Evolutionary conservation across 2,113 vertebrate genomes (phyloP), one percentile per base, ranked within the genome.

Genomic region (Hemichromis elongatus): DNA sequence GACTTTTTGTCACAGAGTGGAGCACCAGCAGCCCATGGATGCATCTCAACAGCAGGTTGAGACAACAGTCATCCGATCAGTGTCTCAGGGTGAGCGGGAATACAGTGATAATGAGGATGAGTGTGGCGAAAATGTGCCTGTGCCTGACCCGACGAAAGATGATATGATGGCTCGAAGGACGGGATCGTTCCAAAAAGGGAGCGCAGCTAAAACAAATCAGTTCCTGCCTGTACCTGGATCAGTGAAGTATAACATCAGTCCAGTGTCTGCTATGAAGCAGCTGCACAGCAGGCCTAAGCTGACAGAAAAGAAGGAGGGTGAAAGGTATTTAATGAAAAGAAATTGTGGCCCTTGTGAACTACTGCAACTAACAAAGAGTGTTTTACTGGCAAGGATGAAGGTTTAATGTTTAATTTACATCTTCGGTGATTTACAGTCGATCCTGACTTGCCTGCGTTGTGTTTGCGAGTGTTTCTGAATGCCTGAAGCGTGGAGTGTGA

Each of bases 81-180:
- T 83, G 2, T 35, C 79, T 45, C 82, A 55, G 2, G 55, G 18
- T 0, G 57, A 89, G 16, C 56, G 2, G 12, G 84, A 86, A 13
- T 19, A 59, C 13, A 54, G 28, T 14, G 81, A 89, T 2, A 70
- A 96, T 83, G 96, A 96, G 68, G 91, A 94, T 6, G 82, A 92
- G 5, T 59, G 40, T 40, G 87, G 88, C 30, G 87, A 90, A 61
- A 90, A 93, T 1, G 86, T 88, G 35, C 66, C 80, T 16, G 52
- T 91, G 42, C 95, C 96, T 55, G 95, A 97, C 82, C 79, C 92
- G 84, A 94, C 95, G 79, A 97, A 97, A 90, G 96, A 97, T 77
- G 96, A 97, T 86, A 96, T 97, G 96, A 90, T 96, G 93, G 91
- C 96, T 80, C 95, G 96, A 57, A 96, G 96, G 90, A 94, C 95